These are phyloP conservation scores for Leptinotarsa peninsularis DNA, from an alignment of 2,888 invertebrate species.

Conservation along the genomic window DNA sequence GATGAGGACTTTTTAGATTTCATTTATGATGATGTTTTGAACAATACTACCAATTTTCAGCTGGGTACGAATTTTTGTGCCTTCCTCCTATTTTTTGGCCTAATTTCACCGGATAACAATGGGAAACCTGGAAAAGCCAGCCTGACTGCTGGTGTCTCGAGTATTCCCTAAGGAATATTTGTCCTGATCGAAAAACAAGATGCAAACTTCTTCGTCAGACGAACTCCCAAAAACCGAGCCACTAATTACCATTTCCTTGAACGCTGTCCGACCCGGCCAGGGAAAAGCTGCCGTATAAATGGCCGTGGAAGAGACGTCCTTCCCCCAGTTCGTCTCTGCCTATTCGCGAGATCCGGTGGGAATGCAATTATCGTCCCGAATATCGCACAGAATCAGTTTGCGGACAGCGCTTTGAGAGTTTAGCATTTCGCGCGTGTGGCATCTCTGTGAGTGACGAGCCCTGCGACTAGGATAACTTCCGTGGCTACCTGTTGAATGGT, in stretches of 20 bases:
- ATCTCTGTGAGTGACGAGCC: background rate
- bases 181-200: too few relatives aligned
- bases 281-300: slow-evolving; percentile 21
- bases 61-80: too few relatives aligned
- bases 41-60: too few relatives aligned
- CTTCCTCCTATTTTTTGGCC: too few relatives aligned
- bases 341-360: slow-evolving; percentile 49
- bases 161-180: too few relatives aligned
- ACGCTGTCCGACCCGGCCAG: background rate
- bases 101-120: too few relatives aligned
- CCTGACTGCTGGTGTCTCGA: too few relatives aligned
- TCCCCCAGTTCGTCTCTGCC: slow-evolving; percentile 37
- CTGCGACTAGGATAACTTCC: background rate
- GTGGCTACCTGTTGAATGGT: slow-evolving; percentile 43
- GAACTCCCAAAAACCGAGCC: background rate
- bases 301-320: slow-evolving; percentile 3
- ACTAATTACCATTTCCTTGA: slow-evolving; percentile 13
- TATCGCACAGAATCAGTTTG: slow-evolving; percentile 38
- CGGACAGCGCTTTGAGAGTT: slow-evolving; percentile 38
- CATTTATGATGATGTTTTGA: too few relatives aligned
- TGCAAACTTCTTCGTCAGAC: background rate
- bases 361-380: slow-evolving; percentile 23
- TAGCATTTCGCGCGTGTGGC: slow-evolving; percentile 31
- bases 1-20: too few relatives aligned
- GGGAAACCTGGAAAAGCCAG: too few relatives aligned